phyloP scores from a whole-genome alignment of 2,113 vertebrate genomes.

The Noctilio leporinus region DNA sequence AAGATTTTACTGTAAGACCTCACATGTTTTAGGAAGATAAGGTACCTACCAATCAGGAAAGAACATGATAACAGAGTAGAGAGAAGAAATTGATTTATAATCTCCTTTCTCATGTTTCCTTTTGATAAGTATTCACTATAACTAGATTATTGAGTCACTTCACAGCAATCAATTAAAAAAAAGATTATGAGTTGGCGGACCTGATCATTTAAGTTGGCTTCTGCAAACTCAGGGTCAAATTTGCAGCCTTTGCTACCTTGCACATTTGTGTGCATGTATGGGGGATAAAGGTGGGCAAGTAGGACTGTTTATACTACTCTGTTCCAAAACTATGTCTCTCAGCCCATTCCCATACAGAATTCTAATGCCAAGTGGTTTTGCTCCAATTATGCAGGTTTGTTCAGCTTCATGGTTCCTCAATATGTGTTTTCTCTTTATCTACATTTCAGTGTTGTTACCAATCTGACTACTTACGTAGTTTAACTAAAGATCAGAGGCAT shows the following conservation, averaged over 20 bases:
- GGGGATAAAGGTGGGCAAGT: background rate
- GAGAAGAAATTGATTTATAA: background rate
- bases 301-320: background rate
- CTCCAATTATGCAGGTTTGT: too few species aligned
- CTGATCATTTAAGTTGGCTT: background rate
- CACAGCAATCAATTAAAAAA: background rate
- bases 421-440: background rate
- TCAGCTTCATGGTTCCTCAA: too few species aligned
- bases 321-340: background rate
- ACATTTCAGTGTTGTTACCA: background rate
- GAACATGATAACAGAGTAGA: background rate
- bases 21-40: background rate
- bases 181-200: background rate
- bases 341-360: background rate
- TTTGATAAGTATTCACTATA: background rate
- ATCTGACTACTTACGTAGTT: background rate
- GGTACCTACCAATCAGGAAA: background rate
- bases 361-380: too few species aligned
- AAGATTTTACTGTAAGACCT: background rate
- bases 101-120: background rate
- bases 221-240: background rate
- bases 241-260: background rate
- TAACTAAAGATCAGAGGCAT: background rate
- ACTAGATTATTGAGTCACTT: background rate
- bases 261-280: background rate